These are phyloP conservation scores for Trichacis sp. DNA, from an alignment of 2,888 invertebrate genomes.

Conservation along the genomic window DNA sequence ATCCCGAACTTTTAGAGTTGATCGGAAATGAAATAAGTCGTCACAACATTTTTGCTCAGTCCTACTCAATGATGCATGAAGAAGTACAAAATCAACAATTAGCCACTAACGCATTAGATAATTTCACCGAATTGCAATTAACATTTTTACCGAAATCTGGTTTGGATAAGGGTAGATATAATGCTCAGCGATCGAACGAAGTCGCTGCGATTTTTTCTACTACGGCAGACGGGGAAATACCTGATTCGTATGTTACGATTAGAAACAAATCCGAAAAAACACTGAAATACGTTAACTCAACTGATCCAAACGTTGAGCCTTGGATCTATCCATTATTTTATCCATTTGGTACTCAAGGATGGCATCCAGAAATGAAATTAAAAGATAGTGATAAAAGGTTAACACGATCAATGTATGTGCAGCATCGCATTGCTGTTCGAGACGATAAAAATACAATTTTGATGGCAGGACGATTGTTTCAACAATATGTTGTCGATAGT, in stretches of 20 bases:
- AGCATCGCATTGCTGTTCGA: too few relatives aligned
- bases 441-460: too few relatives aligned
- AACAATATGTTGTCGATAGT: slow-evolving; percentile 26
- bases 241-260: slow-evolving; percentile 39
- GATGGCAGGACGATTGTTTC: slow-evolving; percentile 14
- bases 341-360: slow-evolving; percentile 17
- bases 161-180: slow-evolving; percentile 19
- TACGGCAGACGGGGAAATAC: slow-evolving; percentile 40
- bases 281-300: slow-evolving; percentile 31
- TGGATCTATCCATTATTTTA: slow-evolving; percentile 30
- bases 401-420: slow-evolving; percentile 11
- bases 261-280: slow-evolving; percentile 29
- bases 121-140: slow-evolving; percentile 18
- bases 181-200: too few relatives aligned
- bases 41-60: slow-evolving; percentile 34
- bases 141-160: slow-evolving; percentile 41
- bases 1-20: slow-evolving; percentile 19
- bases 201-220: slow-evolving; percentile 43
- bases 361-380: slow-evolving; percentile 5
- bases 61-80: slow-evolving; percentile 40
- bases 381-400: slow-evolving; percentile 4
- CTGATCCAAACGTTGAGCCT: slow-evolving; percentile 37
- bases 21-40: slow-evolving; percentile 29
- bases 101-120: neutral
- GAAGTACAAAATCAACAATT: slow-evolving; percentile 22